Conservation (phyloP, 1,140 invertebrate genomes). For the Drosophila pachea region DNA sequence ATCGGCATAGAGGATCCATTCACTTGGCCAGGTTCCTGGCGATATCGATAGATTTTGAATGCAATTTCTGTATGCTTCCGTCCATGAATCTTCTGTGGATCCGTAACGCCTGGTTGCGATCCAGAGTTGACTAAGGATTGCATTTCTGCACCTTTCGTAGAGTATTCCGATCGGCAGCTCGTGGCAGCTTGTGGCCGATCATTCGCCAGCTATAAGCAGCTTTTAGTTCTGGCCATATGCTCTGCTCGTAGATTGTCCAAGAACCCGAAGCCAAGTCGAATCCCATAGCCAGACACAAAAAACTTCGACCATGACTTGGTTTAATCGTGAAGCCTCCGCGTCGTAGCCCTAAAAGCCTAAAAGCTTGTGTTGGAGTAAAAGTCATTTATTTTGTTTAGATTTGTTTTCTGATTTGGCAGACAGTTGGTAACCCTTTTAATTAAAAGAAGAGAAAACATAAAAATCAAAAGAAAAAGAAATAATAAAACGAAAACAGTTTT, state of each 20-base stretch:
- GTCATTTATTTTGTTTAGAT: slow-evolving; percentile 72
- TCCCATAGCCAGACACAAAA: slow-evolving; percentile 12
- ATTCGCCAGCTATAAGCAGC: not conserved
- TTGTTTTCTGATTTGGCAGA: slow-evolving; percentile 58
- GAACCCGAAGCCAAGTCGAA: slow-evolving; percentile 10
- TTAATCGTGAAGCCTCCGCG: slow-evolving; percentile 38
- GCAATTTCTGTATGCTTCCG: no score
- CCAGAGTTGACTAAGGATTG: no score
- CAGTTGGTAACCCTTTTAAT: slow-evolving; percentile 62
- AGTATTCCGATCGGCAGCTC: not conserved
- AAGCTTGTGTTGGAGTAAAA: slow-evolving; percentile 64
- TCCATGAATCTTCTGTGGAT: no score
- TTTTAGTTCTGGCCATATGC: not conserved
- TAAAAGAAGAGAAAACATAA: slow-evolving; percentile 59
- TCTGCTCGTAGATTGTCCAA: slow-evolving; percentile 14
- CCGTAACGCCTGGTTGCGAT: no score
- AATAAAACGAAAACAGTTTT: slow-evolving; percentile 1
- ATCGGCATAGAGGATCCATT: slow-evolving; percentile 3
- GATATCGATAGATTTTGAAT: no score
- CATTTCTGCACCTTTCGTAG: not conserved
- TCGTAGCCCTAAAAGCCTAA: slow-evolving; percentile 6
- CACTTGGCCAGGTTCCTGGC: not conserved
- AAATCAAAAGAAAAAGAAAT: slow-evolving; percentile 37
- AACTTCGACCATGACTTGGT: slow-evolving; percentile 58
- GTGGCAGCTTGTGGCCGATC: no score